Evolutionary conservation across 64 coral and sea anemone genomes (phyloP), one percentile per base, ranked within the genome.

Genomic region (Stylophora pistillata): DNA sequence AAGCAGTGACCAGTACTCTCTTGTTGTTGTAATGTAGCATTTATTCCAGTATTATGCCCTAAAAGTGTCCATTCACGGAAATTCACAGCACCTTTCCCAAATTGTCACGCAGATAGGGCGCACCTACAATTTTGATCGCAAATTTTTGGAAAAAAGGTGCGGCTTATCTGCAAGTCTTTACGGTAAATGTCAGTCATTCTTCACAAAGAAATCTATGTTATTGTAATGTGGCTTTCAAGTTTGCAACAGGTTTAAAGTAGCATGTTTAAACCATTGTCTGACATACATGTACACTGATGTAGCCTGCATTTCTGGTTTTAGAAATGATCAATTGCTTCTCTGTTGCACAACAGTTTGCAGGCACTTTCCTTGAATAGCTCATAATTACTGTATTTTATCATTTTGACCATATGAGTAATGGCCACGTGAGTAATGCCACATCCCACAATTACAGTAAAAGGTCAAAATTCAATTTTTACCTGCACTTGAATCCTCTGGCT

Each of bases 301-400:
- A 74, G 74, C 74, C n/a, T n/a, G n/a, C 74, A 55, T 76, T 76
- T 55, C 74, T 76, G 74, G 74, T n/a, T n/a, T 76, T 55, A 76
- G 37, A 76, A 76, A 33, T 21, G 17, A 55, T 76, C 74, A 76
- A 76, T 76, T 76, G 74, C 55, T 76, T 47, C 74, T 76, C 55
- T 76, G 55, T 53, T 76, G 74, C 74, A 54, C 74, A 76, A 76
- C 32, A 53, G 41, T 47, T 76, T 55, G 16, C 74, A 53, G 41
- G 74, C 74, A 55, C 47, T 77, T 77, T 77, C 55, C 74, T 77
- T 55, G 72, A 77, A 77, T 47, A 53, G 53, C 34, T 77, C 74
- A 77, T 53, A 77, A 55, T n/a, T n/a, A 27, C 41, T 77, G 74
- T 77, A 77, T 77, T 53, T 77, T 77, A 77, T 77, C 74, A 77